These are phyloP conservation scores for Typhlichthys subterraneus DNA, from an alignment of 2,797 vertebrate species.

Conservation along the genomic window DNA sequence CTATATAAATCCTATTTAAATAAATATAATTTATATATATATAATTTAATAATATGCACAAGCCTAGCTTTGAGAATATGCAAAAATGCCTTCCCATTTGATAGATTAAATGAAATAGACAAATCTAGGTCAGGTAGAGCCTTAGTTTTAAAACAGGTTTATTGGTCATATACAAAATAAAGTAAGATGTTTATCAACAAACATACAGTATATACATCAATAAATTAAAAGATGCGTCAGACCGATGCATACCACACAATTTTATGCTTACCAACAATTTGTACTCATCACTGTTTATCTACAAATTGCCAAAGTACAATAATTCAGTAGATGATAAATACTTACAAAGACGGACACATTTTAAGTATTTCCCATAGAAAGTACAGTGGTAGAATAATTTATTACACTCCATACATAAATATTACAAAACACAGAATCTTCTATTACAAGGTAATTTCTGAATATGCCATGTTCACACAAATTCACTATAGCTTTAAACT, in stretches of 20 bases:
- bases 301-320: conserved; percentile 87
- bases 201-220: conserved; percentile 98
- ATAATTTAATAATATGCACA: no score
- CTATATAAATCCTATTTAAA: no score
- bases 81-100: no score
- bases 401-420: conserved; percentile 84
- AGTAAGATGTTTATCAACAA: conserved; percentile 97
- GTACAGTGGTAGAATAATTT: conserved; percentile 79
- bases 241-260: conserved; percentile 78
- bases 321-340: conserved; percentile 96
- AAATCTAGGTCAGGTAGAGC: no score
- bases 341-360: conserved; percentile 83
- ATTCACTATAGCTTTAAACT: conserved; percentile 71
- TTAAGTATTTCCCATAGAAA: conserved; percentile 79
- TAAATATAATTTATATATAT: no score
- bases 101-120: no score
- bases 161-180: conserved; percentile 99
- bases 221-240: conserved; percentile 86
- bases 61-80: no score
- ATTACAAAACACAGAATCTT: conserved; percentile 77
- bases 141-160: conserved; percentile 90
- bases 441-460: conserved; percentile 64
- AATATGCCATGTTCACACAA: conserved; percentile 68
- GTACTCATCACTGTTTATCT: conserved; percentile 80
- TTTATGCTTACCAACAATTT: conserved; percentile 80